Conservation (phyloP, 2,888 invertebrate species). For the Chrysolina haemoptera region DNA sequence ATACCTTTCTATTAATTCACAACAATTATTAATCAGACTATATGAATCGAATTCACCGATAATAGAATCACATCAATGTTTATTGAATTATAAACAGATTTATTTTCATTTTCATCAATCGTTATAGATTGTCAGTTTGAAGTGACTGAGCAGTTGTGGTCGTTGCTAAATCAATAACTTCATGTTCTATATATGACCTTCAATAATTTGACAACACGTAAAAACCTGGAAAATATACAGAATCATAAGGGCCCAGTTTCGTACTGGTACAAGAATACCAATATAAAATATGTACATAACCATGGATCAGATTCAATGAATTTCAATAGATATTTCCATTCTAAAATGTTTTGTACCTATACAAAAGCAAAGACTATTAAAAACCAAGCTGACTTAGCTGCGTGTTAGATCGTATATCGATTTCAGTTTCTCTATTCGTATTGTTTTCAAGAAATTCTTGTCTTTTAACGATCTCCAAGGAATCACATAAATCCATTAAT, state of each 20-base stretch:
- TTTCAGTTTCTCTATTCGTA: neutral
- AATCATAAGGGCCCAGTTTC: too few species aligned
- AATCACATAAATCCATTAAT: constrained; percentile 15
- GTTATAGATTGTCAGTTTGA: neutral
- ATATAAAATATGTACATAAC: too few species aligned
- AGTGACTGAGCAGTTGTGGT: neutral
- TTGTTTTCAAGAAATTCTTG: constrained; percentile 14
- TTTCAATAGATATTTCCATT: too few species aligned
- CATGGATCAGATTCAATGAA: too few species aligned
- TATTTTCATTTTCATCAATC: neutral
- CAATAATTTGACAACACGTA: too few species aligned
- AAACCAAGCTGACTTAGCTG: too few species aligned
- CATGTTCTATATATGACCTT: neutral
- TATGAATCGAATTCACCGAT: neutral
- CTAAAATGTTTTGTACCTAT: too few species aligned
- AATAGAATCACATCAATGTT: neutral
- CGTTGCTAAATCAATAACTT: neutral
- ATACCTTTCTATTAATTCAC: too few species aligned
- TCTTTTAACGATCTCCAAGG: neutral
- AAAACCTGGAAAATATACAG: too few species aligned
- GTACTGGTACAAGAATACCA: too few species aligned
- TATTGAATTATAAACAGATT: neutral
- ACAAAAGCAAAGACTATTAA: too few species aligned
- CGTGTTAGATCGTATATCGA: neutral
- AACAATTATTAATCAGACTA: neutral